A percentile compares a stretch with the other conserved stretches of the same genome.
Evolutionary conservation across 2,888 invertebrate species (phyloP).

Genomic region (Idaea aversata): DNA sequence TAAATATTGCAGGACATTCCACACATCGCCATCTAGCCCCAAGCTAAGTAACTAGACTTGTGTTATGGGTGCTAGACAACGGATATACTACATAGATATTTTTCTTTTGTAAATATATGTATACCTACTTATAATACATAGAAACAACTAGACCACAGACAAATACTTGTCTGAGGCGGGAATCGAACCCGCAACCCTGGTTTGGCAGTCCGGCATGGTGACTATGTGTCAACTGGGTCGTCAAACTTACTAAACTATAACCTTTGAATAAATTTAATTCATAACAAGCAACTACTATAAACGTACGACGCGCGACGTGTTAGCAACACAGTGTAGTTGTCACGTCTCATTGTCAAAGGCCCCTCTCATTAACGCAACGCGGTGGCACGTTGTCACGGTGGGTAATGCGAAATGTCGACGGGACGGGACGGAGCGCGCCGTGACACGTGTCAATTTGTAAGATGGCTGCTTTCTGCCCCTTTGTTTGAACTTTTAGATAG

Average conservation of each 20-base stretch:
- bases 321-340: neutral
- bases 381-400: neutral
- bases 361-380: slow-evolving; percentile 4
- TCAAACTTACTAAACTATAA: neutral
- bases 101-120: no score
- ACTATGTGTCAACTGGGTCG: no score
- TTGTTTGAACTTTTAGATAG: slow-evolving; percentile 12
- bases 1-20: no score
- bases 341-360: slow-evolving; percentile 6
- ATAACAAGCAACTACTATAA: neutral
- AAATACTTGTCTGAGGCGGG: no score
- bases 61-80: no score
- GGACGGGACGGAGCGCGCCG: slow-evolving; percentile 15
- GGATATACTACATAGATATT: no score
- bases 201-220: no score
- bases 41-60: no score
- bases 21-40: no score
- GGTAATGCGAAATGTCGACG: slow-evolving; percentile 17
- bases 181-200: no score
- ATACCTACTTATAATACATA: no score
- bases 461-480: slow-evolving; percentile 17
- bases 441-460: slow-evolving; percentile 31
- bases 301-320: neutral
- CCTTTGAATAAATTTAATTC: neutral
- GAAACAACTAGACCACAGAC: no score